Conservation (phyloP, 1,140 invertebrate genomes). For the Oryzaephilus surinamensis region DNA sequence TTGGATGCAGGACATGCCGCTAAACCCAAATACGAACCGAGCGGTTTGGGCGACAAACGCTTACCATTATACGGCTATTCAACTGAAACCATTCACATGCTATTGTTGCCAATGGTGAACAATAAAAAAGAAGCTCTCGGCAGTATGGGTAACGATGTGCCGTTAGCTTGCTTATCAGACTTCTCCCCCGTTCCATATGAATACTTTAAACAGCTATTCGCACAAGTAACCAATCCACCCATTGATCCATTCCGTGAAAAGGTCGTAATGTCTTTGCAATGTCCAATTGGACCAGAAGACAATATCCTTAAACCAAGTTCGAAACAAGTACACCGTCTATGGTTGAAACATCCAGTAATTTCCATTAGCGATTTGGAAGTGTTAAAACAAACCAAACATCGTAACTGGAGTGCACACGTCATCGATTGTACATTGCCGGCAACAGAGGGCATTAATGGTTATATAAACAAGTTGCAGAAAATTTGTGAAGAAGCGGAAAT, state of each 20-base stretch:
- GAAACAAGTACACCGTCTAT: slow-evolving; percentile 76
- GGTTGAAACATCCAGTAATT: slow-evolving; percentile 89
- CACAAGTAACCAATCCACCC: slow-evolving; percentile 99
- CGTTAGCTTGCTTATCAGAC: slow-evolving; percentile 87
- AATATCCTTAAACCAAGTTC: slow-evolving; percentile 88
- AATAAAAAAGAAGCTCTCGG: slow-evolving; percentile 97
- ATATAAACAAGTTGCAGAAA: slow-evolving; percentile 65
- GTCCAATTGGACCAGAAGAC: slow-evolving; percentile 82
- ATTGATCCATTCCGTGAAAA: slow-evolving; percentile 99
- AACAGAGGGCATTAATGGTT: slow-evolving; percentile 56
- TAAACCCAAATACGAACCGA: slow-evolving; percentile 38
- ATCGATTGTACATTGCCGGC: slow-evolving; percentile 85
- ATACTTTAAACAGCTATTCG: slow-evolving; percentile 99
- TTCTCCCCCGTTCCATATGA: slow-evolving; percentile 93
- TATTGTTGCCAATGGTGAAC: slow-evolving; percentile 92
- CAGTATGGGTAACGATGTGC: slow-evolving; percentile 98
- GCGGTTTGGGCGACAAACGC: slow-evolving; percentile 67
- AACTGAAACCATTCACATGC: slow-evolving; percentile 87
- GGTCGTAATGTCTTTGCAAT: slow-evolving; percentile 95
- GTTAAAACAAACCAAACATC: slow-evolving; percentile 71
- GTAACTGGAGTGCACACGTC: slow-evolving; percentile 83
- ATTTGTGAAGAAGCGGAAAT: slow-evolving; percentile 72
- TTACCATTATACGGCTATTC: slow-evolving; percentile 90
- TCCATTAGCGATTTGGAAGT: slow-evolving; percentile 85
- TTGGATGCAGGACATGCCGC: slow-evolving; percentile 34